These are phyloP conservation scores for Maccullochella peelii DNA, from an alignment of 2,113 vertebrate species.

Conservation along the genomic window DNA sequence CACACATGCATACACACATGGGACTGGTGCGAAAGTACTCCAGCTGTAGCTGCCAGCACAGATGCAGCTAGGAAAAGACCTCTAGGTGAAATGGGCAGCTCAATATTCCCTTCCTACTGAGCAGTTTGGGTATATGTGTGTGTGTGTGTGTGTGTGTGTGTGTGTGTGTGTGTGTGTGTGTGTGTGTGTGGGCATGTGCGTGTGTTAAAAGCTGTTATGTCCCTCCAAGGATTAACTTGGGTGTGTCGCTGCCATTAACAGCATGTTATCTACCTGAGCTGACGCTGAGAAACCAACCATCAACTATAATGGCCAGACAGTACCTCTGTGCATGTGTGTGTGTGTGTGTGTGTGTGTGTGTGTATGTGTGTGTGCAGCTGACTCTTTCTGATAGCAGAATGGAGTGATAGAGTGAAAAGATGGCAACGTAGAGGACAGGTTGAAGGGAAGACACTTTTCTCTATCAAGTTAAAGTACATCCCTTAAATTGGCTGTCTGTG, in stretches of 20 bases:
- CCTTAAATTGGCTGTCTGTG: neutral
- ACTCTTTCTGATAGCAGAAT: slow-evolving; percentile 7
- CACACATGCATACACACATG: neutral
- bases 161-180: slow-evolving; percentile 1
- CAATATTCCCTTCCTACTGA: neutral
- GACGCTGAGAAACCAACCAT: slow-evolving; percentile 14
- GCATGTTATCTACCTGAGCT: slow-evolving; percentile 36
- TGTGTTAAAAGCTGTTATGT: slow-evolving; percentile 21
- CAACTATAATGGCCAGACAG: slow-evolving; percentile 1
- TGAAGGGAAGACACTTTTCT: neutral
- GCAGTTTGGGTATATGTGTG: neutral
- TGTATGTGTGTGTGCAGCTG: neutral
- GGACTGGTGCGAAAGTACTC: neutral
- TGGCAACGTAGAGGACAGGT: neutral
- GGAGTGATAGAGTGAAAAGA: neutral
- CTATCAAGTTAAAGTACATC: neutral
- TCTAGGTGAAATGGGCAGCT: slow-evolving; percentile 30
- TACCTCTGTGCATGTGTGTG: neutral
- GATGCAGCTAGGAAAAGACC: slow-evolving; percentile 3
- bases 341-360: neutral
- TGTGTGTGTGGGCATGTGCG: neutral
- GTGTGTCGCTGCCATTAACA: slow-evolving; percentile 31
- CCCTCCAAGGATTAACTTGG: slow-evolving; percentile 6
- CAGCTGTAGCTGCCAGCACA: neutral
- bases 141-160: neutral